These are phyloP conservation scores for Mionectes olivaceus DNA, from an alignment of 2,797 vertebrate genomes.

Conservation along the genomic window DNA sequence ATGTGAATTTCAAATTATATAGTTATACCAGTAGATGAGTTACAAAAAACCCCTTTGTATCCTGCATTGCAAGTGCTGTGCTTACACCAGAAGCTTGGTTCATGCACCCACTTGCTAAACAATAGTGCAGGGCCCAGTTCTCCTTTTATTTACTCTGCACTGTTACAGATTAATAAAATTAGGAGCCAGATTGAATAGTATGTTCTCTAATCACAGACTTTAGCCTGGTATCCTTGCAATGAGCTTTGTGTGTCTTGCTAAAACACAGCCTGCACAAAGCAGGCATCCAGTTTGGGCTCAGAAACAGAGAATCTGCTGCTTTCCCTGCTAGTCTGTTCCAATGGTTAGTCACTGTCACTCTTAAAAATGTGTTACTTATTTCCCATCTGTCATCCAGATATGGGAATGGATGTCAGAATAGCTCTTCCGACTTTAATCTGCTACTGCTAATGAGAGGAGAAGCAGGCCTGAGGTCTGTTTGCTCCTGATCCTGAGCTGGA, in stretches of 20 bases:
- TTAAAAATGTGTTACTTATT: slow-evolving; percentile 52
- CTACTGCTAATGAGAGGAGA: slow-evolving; percentile 6
- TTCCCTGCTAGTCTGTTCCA: slow-evolving; percentile 22
- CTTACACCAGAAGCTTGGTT: background rate
- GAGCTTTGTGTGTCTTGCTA: background rate
- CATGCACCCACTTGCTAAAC: background rate
- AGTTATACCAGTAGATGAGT: background rate
- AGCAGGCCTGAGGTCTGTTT: slow-evolving; percentile 2
- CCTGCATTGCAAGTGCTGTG: background rate
- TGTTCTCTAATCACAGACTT: background rate
- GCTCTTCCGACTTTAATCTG: slow-evolving; percentile 8
- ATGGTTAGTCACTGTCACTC: slow-evolving; percentile 57
- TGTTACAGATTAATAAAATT: background rate
- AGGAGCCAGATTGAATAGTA: background rate
- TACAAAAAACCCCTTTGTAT: background rate
- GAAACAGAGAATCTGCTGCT: slow-evolving; percentile 6
- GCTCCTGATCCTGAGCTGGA: background rate
- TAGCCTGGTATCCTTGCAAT: background rate
- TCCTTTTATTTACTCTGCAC: background rate
- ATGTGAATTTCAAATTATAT: background rate
- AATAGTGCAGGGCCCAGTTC: background rate
- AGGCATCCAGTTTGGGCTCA: slow-evolving; percentile 1
- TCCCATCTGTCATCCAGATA: slow-evolving; percentile 57
- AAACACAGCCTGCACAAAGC: slow-evolving; percentile 22
- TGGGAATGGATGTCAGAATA: slow-evolving; percentile 30